phyloP scores from a whole-genome alignment of 1,140 invertebrate species.

The Subanguina moxae region DNA sequence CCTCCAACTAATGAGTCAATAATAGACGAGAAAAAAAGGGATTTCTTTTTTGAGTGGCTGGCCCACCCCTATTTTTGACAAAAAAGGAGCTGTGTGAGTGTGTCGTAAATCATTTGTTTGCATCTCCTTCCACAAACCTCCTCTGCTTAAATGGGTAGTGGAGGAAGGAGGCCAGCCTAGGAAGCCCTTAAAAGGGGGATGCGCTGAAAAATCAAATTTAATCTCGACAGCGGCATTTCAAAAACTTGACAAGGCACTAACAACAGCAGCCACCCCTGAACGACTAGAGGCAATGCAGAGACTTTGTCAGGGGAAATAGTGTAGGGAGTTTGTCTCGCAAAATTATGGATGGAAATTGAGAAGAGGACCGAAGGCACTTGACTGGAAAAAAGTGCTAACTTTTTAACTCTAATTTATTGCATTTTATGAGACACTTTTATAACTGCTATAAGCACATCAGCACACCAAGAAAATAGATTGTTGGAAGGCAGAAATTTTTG shows the following conservation, averaged over 20 bases:
- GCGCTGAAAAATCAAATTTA: slow-evolving; percentile 22
- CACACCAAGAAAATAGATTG: too few species aligned
- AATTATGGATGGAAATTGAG: too few species aligned
- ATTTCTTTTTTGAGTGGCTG: not conserved
- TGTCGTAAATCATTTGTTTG: slow-evolving; percentile 5
- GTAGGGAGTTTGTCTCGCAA: too few species aligned
- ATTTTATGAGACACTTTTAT: too few species aligned
- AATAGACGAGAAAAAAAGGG: not conserved
- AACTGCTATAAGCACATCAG: too few species aligned
- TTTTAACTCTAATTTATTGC: too few species aligned
- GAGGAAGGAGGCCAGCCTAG: not conserved
- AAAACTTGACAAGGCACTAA: slow-evolving; percentile 5
- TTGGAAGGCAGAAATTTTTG: too few species aligned
- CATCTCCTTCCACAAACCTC: not conserved
- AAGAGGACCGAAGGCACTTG: too few species aligned
- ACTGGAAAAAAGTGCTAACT: too few species aligned
- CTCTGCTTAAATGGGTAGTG: not conserved
- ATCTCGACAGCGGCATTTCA: slow-evolving; percentile 14
- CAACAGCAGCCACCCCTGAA: not conserved
- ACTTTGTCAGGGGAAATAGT: too few species aligned
- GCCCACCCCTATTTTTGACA: too few species aligned
- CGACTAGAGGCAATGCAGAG: too few species aligned
- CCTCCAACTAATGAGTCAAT: not conserved
- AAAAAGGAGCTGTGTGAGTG: not conserved
- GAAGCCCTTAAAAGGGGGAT: not conserved